These are phyloP conservation scores for Brienomyrus brachyistius DNA, from an alignment of 2,113 vertebrate genomes.

Conservation along the genomic window DNA sequence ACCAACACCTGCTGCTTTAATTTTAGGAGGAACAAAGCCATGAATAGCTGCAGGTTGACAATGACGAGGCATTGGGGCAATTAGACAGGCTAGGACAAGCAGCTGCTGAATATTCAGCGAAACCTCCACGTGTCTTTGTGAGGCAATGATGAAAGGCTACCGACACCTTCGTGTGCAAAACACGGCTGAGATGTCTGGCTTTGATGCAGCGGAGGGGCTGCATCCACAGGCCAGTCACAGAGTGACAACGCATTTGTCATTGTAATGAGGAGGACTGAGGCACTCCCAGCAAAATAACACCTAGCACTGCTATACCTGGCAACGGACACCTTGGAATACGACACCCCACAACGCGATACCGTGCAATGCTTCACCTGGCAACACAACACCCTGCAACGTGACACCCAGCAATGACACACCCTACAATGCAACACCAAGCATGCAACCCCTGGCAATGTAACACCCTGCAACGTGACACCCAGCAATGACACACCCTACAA, in stretches of 20 bases:
- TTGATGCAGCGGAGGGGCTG: background rate
- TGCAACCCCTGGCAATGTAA: background rate
- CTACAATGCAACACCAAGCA: background rate
- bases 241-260: background rate
- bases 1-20: constrained; percentile 13
- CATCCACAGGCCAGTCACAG: background rate
- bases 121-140: background rate
- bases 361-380: too few species aligned
- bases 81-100: background rate
- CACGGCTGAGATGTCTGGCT: background rate
- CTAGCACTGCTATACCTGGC: background rate
- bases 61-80: background rate
- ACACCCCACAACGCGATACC: background rate
- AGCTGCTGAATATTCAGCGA: background rate
- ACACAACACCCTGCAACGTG: background rate
- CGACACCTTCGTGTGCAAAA: constrained; percentile 12
- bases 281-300: background rate
- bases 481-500: too few species aligned
- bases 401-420: background rate
- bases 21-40: background rate
- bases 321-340: background rate
- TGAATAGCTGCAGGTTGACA: background rate
- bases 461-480: background rate
- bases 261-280: background rate
- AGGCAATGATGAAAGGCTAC: constrained; percentile 2